Percentiles rank a stretch among this genome's conserved stretches.
These are phyloP conservation scores for Drosophila neocordata DNA, from an alignment of 1,140 invertebrate genomes.

Conservation along the genomic window DNA sequence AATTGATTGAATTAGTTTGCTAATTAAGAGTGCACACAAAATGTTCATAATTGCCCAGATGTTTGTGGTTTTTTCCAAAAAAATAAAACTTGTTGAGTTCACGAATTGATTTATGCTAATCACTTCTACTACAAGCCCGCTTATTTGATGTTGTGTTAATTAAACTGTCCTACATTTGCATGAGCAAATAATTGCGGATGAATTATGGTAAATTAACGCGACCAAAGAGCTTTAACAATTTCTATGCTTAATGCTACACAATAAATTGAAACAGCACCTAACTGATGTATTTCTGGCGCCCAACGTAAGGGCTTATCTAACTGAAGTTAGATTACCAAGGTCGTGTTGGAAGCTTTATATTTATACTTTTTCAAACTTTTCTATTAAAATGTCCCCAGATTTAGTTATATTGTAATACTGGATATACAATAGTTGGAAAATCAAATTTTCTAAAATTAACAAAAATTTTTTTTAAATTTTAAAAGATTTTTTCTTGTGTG, in stretches of 20 bases:
- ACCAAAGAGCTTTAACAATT: not conserved
- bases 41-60: slow-evolving; percentile 36
- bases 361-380: no score
- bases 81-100: slow-evolving; percentile 72
- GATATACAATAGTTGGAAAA: no score
- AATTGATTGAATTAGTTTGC: slow-evolving; percentile 38
- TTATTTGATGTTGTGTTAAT: slow-evolving; percentile 48
- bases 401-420: no score
- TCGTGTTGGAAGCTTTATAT: no score
- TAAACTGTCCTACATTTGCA: slow-evolving; percentile 46
- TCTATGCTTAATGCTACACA: no score
- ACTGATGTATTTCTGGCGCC: not conserved
- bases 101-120: slow-evolving; percentile 70
- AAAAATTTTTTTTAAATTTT: no score
- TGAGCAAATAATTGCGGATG: slow-evolving; percentile 40
- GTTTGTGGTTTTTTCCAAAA: slow-evolving; percentile 26
- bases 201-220: slow-evolving; percentile 33
- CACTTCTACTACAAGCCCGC: not conserved
- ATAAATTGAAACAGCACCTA: not conserved
- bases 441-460: no score
- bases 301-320: slow-evolving; percentile 2
- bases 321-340: no score
- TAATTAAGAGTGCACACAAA: slow-evolving; percentile 53
- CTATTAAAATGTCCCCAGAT: no score
- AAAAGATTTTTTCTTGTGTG: no score